Evolutionary conservation across 2,797 vertebrate species (phyloP).

Genomic region (Anolis apletophallus): DNA sequence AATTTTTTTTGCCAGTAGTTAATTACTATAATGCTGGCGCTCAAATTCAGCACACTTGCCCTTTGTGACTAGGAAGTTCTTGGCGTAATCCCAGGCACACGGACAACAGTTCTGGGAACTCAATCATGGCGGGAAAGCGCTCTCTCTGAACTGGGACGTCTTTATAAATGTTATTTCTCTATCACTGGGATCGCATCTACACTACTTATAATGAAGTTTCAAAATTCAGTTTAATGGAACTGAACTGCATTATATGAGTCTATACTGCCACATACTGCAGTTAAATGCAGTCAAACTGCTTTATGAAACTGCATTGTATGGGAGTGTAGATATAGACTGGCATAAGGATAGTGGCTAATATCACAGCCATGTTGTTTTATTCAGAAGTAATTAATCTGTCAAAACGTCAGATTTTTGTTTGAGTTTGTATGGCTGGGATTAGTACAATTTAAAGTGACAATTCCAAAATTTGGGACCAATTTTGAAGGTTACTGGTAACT

Average conservation of each 20-base stretch:
- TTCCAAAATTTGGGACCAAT: neutral
- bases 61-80: neutral
- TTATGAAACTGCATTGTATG: no score
- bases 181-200: no score
- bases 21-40: neutral
- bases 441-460: neutral
- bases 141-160: neutral
- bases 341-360: neutral
- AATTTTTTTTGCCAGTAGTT: neutral
- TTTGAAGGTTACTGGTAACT: neutral
- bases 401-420: neutral
- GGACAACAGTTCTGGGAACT: neutral
- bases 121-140: neutral
- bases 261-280: no score
- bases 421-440: neutral
- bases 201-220: no score
- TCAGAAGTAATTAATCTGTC: neutral
- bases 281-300: no score
- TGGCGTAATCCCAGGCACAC: neutral
- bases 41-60: neutral
- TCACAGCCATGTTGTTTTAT: neutral
- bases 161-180: no score
- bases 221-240: no score
- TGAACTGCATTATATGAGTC: no score
- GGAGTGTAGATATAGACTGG: neutral